Evolutionary conservation across 2,888 invertebrate genomes (phyloP), one percentile per base, ranked within the genome.

Genomic region (Arenicola marina): DNA sequence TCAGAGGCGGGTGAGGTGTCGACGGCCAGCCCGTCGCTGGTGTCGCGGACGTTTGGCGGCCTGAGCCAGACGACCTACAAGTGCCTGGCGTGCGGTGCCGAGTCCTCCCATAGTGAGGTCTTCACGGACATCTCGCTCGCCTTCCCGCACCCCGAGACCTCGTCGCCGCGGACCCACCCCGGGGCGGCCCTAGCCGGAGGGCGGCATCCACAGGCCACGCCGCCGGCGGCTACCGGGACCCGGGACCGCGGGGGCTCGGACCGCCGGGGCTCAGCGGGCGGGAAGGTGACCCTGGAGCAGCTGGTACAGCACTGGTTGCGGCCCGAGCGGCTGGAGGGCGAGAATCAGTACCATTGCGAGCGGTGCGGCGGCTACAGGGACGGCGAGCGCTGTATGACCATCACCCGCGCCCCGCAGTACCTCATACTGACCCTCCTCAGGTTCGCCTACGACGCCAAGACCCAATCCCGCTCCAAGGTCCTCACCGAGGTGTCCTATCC

Each of bases 291-390:
- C 34, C 89, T 93, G n/a, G 91, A 92, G 78, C 88, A 88, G 69
- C 86, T 93, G 0, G 85, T 93, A 21, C 89, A 71, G n/a, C 91
- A 88, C 77, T 93, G 91, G 79, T 87, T 92, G 70, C 88, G 89
- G 26, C 89, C 90, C 1, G 93, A 94, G 78, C 88, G 87, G 59
- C 83, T 94, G 34, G 87, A 88, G 1, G 93, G 91, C 0, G 92
- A 92, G 58, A 93, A 94, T 79, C 88, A 89, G 82, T 94, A 93
- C 81, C 87, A 88, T 69, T 94, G 93, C 85, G 89, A 89, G 65
- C 88, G 87, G 56, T 94, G 93, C 79, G 87, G 87, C 2, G 87
- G 87, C 18, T 84, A 92, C 18, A 89, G 90, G 45, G 92, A 93
- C 75, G 93, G 92, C 0, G 90, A 91, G 78, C 86, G 90, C 31